Conservation (phyloP, 2,888 invertebrate species). For the Drosophila basisetae region DNA sequence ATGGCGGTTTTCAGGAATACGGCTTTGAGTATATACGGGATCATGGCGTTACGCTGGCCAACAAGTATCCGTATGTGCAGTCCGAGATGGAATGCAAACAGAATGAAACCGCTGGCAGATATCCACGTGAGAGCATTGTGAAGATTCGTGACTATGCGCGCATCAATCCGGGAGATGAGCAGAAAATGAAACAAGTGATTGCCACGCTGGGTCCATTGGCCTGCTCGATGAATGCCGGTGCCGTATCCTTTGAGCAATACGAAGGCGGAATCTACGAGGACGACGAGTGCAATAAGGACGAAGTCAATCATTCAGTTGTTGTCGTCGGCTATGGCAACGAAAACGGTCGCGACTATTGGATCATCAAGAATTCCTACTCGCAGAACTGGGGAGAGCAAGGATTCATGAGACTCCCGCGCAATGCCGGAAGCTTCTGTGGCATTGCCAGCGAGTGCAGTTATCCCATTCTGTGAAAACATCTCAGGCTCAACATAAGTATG, state of each 20-base stretch:
- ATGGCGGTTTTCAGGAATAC: conserved; percentile 84
- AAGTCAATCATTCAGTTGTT: conserved; percentile 83
- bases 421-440: conserved; percentile 83
- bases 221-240: conserved; percentile 81
- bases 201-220: conserved; percentile 83
- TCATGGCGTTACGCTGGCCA: conserved; percentile 82
- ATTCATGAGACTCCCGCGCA: conserved; percentile 82
- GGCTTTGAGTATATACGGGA: conserved; percentile 84
- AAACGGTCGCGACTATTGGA: conserved; percentile 84
- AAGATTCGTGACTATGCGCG: conserved; percentile 83
- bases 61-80: conserved; percentile 83
- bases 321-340: conserved; percentile 84
- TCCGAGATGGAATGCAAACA: conserved; percentile 77
- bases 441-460: conserved; percentile 84
- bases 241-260: conserved; percentile 82
- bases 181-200: conserved; percentile 83
- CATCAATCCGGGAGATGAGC: conserved; percentile 83
- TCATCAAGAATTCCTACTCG: conserved; percentile 84
- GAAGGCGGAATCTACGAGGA: conserved; percentile 83
- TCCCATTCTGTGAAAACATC: conserved; percentile 74
- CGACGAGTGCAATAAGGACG: conserved; percentile 80
- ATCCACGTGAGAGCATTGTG: conserved; percentile 65
- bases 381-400: conserved; percentile 84
- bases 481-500: conserved; percentile 9
- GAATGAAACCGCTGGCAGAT: conserved; percentile 75